Base-by-base conservation (phyloP, 2,113 vertebrate species). In the Siniperca chuatsi region DNA sequence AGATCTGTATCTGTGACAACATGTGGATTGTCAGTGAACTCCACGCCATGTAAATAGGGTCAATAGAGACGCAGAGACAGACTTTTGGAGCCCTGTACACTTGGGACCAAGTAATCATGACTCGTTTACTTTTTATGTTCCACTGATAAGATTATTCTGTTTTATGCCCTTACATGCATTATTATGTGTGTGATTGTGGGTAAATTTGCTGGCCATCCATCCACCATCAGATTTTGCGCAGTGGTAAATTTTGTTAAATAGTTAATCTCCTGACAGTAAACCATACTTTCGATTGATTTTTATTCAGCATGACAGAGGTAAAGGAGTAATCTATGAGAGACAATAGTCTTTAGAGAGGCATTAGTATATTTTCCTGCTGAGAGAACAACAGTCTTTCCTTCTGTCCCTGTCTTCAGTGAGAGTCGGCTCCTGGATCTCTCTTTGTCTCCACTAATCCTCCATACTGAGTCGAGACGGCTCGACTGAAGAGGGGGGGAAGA, bases 401-500 rank as follows among this genome's bases (percentile, higher is more conserved):
- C 67, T 82, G 81, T 80, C 54, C 50, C 46, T 12, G 74, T 90
- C 73, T 83, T 86, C 62, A 81, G 69, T 4, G 20, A 67, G 77
- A 85, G 55, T 35, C 7, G 4, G 79, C 75, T 86, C 29, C 75
- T 85, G 76, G 46, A 69, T 82, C 75, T 74, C 58, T 87, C 86
- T 93, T 93, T 93, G 92, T 94, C 76, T 90, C 74, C 67, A 29
- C 79, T 93, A 92, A 91, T 92, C 90, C 92, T 90, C 25, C 48
- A 64, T 10, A 55, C 82, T 20, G 58, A 81, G 73, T 74, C n/a
- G 55, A 87, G 86, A 83, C 20, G 8, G 73, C 35, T 79, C 61
- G 2, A 62, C 76, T 72, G 75, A 84, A 21, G 50, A 54, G 21
- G 16, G 42, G 25, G 74, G 70, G 61, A 9, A 37, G 23, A 15